Conservation (phyloP, 2,113 vertebrate genomes). For the Balaeniceps rex region DNA sequence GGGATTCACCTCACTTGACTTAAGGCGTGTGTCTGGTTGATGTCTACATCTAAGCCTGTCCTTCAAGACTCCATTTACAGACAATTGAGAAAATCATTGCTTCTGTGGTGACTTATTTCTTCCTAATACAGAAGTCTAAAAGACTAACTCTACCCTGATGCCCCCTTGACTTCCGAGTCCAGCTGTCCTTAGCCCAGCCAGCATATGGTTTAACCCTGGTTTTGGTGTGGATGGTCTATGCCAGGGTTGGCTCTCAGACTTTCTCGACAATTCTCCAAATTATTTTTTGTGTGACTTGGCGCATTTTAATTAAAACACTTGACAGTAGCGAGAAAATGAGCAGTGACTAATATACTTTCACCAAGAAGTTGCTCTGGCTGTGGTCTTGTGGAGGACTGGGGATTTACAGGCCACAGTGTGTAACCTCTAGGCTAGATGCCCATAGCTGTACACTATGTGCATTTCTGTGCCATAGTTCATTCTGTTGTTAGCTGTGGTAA, state of each 20-base stretch:
- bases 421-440: background rate
- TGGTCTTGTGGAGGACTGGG: background rate
- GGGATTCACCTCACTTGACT: background rate
- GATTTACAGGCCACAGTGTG: background rate
- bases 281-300: background rate
- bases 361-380: background rate
- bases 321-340: background rate
- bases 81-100: background rate
- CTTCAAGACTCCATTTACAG: background rate
- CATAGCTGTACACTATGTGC: background rate
- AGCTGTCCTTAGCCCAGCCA: background rate
- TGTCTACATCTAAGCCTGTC: background rate
- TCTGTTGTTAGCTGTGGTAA: background rate
- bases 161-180: background rate
- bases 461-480: background rate
- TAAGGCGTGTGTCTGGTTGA: background rate
- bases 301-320: background rate
- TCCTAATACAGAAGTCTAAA: background rate
- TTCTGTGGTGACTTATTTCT: background rate
- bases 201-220: background rate
- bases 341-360: background rate
- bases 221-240: background rate
- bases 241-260: background rate
- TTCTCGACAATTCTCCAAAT: background rate
- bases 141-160: background rate